A percentile compares a stretch with the other conserved stretches of the same genome.
These are phyloP conservation scores for Fregata magnificens DNA, from an alignment of 2,113 vertebrate species.

Conservation along the genomic window DNA sequence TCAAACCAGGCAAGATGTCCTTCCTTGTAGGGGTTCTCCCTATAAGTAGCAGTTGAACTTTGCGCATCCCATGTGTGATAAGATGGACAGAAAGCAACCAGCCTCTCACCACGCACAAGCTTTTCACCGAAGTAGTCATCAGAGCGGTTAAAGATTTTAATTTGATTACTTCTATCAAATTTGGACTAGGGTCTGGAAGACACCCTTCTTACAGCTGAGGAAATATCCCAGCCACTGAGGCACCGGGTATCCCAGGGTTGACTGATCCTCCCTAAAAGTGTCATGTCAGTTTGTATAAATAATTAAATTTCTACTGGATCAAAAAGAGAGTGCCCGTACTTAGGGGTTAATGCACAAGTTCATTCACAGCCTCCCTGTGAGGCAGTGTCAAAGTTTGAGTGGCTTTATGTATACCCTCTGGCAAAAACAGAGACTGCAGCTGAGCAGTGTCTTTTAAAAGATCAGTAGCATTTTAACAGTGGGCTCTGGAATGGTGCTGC, in stretches of 20 bases:
- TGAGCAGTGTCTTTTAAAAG: background rate
- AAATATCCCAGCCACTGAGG: background rate
- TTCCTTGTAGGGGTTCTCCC: background rate
- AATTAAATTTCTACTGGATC: background rate
- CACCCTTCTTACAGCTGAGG: background rate
- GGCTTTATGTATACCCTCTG: background rate
- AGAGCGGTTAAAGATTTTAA: background rate
- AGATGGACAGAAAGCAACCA: background rate
- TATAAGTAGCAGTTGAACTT: background rate
- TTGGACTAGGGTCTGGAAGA: background rate
- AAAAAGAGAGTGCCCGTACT: background rate
- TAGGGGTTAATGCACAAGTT: background rate
- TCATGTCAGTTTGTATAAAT: background rate
- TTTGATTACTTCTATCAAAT: background rate
- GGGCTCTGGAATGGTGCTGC: background rate
- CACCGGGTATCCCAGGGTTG: accelerated
- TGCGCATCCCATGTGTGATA: background rate
- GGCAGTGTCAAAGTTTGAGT: background rate
- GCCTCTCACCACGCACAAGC: background rate
- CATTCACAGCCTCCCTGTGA: background rate
- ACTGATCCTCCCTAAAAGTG: background rate
- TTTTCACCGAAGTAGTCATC: background rate
- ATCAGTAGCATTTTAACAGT: background rate
- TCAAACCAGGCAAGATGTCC: background rate
- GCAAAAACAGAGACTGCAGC: background rate